Evolutionary conservation across 1,140 invertebrate species (phyloP), one percentile per base, ranked within the genome.

Genomic region (Tribolium castaneum): DNA sequence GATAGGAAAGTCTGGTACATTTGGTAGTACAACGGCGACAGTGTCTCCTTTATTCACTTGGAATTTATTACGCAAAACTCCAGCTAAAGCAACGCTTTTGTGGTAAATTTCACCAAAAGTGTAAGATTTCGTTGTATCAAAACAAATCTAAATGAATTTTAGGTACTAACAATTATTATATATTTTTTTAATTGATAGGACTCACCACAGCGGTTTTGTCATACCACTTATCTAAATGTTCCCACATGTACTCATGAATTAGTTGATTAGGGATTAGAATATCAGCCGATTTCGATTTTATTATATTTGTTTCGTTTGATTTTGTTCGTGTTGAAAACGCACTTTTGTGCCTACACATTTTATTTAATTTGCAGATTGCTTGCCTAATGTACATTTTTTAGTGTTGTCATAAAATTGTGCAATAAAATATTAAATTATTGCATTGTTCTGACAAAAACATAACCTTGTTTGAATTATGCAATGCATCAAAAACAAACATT

Each of bases 1-100:
- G 2, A 94, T 89, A 0, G 91, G 86, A 84, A 90, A 94, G 84
- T 97, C 94, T 0, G 94, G 94, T 6, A 90, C 84, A 86, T 97
- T 97, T 3, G 93, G 92, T 73, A 94, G 81, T 78, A 94, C 89
- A 3, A 96, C 75, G 1, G 91, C 93, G 0, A 96, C 80, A 0
- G 91, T 89, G 80, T 96, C 94, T 0, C 92, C 92, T 52, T 91
- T 89, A 78, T 87, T 87, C 0, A 95, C 86, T 14, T 92, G 92
- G n/a, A 93, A 89, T 71, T 89, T 88, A 16, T 87, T 90, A 54
- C 88, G 86, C 7, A 96, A 87, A 81, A 91, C 92, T 35, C 92
- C 91, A 0, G 91, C 94, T 16, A 95, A 88, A 19, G 89, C 90
- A 80, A 89, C 89, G n/a, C 90, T 88, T 16, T 89, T 85, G 54